Percentiles rank a stretch among this genome's conserved stretches.
phyloP scores from a whole-genome alignment of 2,888 invertebrate genomes.

The Sympetrum striolatum region DNA sequence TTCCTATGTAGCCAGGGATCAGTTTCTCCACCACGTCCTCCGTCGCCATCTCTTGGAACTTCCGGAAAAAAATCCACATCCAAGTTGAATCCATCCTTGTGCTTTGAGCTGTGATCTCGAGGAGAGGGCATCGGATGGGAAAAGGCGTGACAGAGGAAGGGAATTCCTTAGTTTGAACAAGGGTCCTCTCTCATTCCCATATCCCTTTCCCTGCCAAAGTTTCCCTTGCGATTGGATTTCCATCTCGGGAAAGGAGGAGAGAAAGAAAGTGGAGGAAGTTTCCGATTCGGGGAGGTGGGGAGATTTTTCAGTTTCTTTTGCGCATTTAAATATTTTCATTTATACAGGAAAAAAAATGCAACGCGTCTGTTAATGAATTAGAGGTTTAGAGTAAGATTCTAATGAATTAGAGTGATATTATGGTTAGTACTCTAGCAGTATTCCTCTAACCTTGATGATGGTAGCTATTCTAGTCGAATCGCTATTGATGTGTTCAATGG shows the following conservation, averaged over 20 bases:
- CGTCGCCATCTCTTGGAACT: neutral
- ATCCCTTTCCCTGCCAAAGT: neutral
- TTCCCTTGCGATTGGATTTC: constrained; percentile 9
- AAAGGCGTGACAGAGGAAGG: neutral
- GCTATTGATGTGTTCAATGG: too few species aligned
- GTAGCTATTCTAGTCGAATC: too few species aligned
- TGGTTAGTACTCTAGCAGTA: too few species aligned
- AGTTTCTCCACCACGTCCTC: neutral
- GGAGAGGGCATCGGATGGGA: neutral
- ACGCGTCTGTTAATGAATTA: too few species aligned
- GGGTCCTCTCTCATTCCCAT: neutral
- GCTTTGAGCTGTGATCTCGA: neutral
- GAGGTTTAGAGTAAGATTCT: too few species aligned
- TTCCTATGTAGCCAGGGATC: neutral
- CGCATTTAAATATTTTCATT: neutral
- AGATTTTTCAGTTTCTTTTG: neutral
- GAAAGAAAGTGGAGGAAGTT: neutral
- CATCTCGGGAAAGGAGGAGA: too few species aligned
- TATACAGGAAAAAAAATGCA: too few species aligned
- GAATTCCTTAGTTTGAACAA: constrained; percentile 4
- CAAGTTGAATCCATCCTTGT: neutral
- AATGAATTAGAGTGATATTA: too few species aligned
- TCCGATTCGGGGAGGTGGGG: neutral
- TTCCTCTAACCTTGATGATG: too few species aligned
- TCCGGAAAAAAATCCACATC: neutral